Base-by-base conservation (phyloP, 2,797 vertebrate genomes). In the Alcedo quadribrachys region DNA sequence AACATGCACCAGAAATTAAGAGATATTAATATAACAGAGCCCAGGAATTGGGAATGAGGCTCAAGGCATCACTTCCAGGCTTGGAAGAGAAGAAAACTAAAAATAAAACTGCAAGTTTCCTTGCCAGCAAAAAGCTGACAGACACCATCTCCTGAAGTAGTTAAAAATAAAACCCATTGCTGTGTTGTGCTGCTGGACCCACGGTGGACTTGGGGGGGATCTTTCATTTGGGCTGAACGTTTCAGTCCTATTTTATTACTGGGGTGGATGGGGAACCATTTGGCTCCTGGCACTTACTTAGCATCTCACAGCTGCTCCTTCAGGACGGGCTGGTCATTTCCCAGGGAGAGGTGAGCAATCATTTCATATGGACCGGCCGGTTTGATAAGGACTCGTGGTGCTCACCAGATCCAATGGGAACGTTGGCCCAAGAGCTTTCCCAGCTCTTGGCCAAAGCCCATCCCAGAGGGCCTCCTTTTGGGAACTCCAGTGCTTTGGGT, bases 1-100 rank as follows among this genome's bases (percentile, higher is more conserved):
- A 93, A 95, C 80, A 73, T 20, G 81, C 93, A 43, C 87, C 86
- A 96, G 94, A 95, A 97, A 92, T 91, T 81, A 95, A 95, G 95
- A 94, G 87, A 82, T 93, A 81, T 78, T 95, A 85, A 94, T 81
- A 58, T 62, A 94, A 91, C 71, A 94, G 76, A 96, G 78, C 78
- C 69, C 82, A 76, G 82, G 95, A 96, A 81, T 1, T 92, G 87
- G 95, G 92, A 95, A 85, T 88, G 94, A 95, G 93, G 92, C 93
- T 93, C 95, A 95, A 97, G 75, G 87, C 65, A 54, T 85, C 5
- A 48, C 35, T 75, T 76, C 67, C 89, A 78, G 82, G 83, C 83
- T 82, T 57, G 86, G 87, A 86, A 15, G 21, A 63, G 54, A 54
- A 30, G 13, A 24, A 55, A 62, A 69, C 35, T 10, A 11, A 58